These are phyloP conservation scores for Nasonovia ribisnigri DNA, from an alignment of 2,888 invertebrate genomes.

Conservation along the genomic window DNA sequence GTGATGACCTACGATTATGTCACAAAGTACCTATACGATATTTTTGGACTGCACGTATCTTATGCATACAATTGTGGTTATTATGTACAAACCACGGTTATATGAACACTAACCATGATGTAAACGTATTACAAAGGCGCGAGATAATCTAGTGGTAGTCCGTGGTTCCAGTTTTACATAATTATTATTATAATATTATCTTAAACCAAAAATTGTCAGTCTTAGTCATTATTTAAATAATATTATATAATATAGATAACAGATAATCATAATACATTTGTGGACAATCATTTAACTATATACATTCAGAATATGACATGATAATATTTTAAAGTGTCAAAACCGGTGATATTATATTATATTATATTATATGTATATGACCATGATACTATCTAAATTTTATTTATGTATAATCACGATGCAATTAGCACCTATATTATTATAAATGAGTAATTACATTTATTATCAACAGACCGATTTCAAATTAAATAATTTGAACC, in stretches of 20 bases:
- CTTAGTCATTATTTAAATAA: not conserved
- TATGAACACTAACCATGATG: no score
- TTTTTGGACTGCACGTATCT: no score
- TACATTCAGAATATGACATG: not conserved
- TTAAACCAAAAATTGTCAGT: not conserved
- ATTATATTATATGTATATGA: no score
- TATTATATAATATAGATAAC: no score
- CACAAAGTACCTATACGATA: no score
- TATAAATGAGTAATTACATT: not conserved
- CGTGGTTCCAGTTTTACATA: not conserved
- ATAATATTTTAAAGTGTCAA: not conserved
- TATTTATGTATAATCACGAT: not conserved
- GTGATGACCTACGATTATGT: no score
- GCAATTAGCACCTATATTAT: not conserved
- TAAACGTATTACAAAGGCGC: not conserved
- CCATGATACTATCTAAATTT: not conserved
- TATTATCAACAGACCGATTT: not conserved
- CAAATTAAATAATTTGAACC: not conserved
- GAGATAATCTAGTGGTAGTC: not conserved
- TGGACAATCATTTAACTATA: not conserved
- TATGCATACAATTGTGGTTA: no score
- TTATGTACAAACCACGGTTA: no score
- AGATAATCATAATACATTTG: not conserved
- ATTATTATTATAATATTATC: not conserved
- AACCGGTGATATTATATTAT: not conserved